Conservation (phyloP, 2,888 invertebrate species). For the Rutpela maculata region DNA sequence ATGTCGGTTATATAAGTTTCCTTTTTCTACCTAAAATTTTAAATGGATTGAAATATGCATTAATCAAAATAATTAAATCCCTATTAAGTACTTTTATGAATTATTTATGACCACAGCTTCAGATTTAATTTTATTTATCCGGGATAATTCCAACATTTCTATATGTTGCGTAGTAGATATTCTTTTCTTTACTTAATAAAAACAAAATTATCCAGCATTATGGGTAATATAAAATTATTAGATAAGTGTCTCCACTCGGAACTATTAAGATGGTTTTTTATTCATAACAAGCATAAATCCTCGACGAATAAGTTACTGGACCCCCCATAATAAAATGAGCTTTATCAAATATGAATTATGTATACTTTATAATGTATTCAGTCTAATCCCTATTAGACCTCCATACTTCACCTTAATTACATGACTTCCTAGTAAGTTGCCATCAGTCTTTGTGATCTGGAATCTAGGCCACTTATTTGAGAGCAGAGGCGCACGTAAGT, state of each 20-base stretch:
- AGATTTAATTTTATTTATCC: no score
- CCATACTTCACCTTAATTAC: constrained; percentile 23
- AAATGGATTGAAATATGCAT: no score
- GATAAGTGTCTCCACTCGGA: not conserved
- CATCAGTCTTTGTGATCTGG: constrained; percentile 16
- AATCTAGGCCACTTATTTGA: not conserved
- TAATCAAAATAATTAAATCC: no score
- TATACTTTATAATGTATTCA: constrained; percentile 36
- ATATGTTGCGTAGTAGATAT: no score
- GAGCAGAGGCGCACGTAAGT: not conserved
- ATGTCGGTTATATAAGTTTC: no score
- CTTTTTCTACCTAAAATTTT: no score
- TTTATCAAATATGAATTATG: constrained; percentile 35
- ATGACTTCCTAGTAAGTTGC: constrained; percentile 25
- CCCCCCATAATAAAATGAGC: constrained; percentile 26
- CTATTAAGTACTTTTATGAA: no score
- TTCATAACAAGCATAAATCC: constrained; percentile 18
- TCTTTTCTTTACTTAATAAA: not conserved
- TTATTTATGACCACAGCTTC: no score
- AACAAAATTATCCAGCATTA: not conserved
- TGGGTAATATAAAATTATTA: not conserved
- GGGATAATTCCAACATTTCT: no score
- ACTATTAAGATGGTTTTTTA: constrained; percentile 7
- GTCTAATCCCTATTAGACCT: constrained; percentile 14
- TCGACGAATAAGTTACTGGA: constrained; percentile 22